Base-by-base conservation (phyloP, 1,140 invertebrate species). In the Meloidogyne floridensis region DNA sequence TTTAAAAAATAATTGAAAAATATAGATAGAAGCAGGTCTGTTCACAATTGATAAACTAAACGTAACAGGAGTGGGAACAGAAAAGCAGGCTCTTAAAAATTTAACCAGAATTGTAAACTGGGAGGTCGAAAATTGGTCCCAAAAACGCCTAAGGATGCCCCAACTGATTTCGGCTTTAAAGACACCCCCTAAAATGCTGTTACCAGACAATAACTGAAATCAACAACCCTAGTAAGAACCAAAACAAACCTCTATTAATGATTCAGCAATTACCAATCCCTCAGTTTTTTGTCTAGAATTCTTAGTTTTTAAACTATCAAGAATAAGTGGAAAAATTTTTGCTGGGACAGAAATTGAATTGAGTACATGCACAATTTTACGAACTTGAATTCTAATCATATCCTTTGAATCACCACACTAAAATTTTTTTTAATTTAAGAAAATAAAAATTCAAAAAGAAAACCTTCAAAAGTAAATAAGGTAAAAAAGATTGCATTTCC, bases 341-440 rank as follows among this genome's bases (percentile, higher is more conserved):
- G 93, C 94, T 69, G 94, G 94, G 1, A 96, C 94, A 91, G 96
- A 97, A 0, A 98, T 93, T 18, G 93, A 91, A 80, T 93, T 94
- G 7, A 98, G 94, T 89, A 94, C 93, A 87, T 94, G 94, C 81
- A 98, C 93, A 20, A 98, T 92, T 18, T 93, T 92, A 81, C 94
- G 93, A 0, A 98, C 95, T 43, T 94, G 94, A 88, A 94, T 94
- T 42, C 96, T 92, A 2, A 97, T 95, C 54, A 95, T 93, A 91
- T 98, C 97, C 91, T 99, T 98, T 0, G 96, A 94, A 91, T 98
- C 96, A 70, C 96, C 96, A 83, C 96, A 94, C 94, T 95, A 83
- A 84, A 87, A 90, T 81, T 6, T 65, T 18, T 77, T 56, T 7
- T 42, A 72, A 79, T 7, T 11, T 79, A 80, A 65, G 5, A 11